These are phyloP conservation scores for Calonectris borealis DNA, from an alignment of 2,113 vertebrate species.

Conservation along the genomic window DNA sequence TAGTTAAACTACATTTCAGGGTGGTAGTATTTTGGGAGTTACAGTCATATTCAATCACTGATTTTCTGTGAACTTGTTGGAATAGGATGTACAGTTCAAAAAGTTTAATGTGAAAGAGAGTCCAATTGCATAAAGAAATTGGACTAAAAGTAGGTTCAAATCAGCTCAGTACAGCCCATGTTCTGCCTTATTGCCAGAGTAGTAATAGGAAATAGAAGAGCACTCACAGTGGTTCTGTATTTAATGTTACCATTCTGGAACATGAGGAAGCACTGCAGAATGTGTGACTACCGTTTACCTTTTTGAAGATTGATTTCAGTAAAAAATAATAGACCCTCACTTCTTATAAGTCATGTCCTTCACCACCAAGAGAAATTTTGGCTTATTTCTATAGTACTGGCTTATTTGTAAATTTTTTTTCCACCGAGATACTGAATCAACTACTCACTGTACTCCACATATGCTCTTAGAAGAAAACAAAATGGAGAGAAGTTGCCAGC, in stretches of 20 bases:
- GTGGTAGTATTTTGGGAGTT: not conserved
- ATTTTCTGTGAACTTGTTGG: not conserved
- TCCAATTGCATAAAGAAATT: not conserved
- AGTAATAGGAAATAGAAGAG: not conserved
- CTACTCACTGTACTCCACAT: not conserved
- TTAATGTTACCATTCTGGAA: not conserved
- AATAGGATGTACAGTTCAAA: not conserved
- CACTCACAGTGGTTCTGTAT: not conserved
- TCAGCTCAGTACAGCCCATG: fast-evolving
- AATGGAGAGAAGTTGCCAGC: not conserved
- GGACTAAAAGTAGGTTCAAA: not conserved
- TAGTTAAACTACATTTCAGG: not conserved
- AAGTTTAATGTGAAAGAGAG: not conserved
- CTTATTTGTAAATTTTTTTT: not conserved
- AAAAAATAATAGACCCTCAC: not conserved
- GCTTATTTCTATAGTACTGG: not conserved
- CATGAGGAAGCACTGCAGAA: not conserved
- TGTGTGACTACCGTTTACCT: not conserved
- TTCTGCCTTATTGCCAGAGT: not conserved
- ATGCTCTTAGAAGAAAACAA: not conserved
- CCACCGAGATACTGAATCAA: not conserved
- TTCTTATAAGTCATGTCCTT: not conserved
- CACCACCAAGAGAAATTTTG: not conserved
- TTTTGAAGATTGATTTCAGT: not conserved
- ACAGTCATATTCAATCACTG: not conserved